Conservation (phyloP, 2,797 vertebrate species). For the Rhinella marina region DNA sequence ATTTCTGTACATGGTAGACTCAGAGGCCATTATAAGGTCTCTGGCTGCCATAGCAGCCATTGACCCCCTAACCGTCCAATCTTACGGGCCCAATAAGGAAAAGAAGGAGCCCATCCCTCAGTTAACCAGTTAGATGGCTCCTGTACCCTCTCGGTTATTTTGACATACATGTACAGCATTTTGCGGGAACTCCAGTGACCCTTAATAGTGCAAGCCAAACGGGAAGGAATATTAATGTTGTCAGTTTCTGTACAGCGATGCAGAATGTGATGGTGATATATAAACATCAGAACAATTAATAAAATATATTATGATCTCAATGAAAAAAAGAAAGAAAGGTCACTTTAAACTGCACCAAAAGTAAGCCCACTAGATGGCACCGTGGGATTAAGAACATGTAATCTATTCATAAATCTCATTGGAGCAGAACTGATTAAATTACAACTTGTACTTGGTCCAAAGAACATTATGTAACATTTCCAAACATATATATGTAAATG, state of each 20-base stretch:
- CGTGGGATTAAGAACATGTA: neutral
- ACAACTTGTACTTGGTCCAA: constrained; percentile 7
- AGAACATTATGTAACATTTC: constrained; percentile 44
- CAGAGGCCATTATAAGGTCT: too few relatives aligned
- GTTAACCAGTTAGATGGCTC: too few relatives aligned
- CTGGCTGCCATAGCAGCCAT: too few relatives aligned
- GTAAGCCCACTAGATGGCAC: constrained; percentile 10
- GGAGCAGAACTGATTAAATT: constrained; percentile 1
- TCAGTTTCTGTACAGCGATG: neutral
- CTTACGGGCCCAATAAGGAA: too few relatives aligned
- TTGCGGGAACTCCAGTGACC: too few relatives aligned
- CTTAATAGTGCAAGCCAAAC: too few relatives aligned
- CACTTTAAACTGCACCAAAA: neutral
- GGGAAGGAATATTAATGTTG: neutral
- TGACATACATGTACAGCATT: too few relatives aligned
- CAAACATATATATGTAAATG: constrained; percentile 32
- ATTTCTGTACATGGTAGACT: too few relatives aligned
- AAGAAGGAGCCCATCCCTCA: too few relatives aligned
- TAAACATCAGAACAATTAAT: neutral
- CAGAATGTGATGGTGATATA: too few relatives aligned
- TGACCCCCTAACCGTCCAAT: too few relatives aligned
- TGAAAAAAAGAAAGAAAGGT: neutral
- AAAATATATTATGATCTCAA: neutral
- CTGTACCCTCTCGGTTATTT: too few relatives aligned
- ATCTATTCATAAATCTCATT: neutral